Evolutionary conservation across 2,113 vertebrate species (phyloP), one percentile per base, ranked within the genome.

Genomic region (Zosterops japonicus): DNA sequence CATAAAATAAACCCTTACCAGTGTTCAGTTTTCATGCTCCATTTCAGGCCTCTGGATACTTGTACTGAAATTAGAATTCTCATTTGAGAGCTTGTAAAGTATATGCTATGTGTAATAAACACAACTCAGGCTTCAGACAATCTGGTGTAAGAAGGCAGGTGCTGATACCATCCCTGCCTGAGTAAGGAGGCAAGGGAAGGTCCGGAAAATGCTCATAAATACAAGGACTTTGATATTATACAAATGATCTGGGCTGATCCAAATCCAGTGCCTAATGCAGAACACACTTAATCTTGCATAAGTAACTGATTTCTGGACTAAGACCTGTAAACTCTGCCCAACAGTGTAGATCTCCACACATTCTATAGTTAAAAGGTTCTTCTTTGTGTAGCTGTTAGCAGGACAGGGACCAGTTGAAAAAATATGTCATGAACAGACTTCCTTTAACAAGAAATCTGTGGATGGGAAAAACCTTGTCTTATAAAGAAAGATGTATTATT

Each of bases 41-140:
- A 49, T 79, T 95, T 88, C 86, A 94, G 89, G 82, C 55, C 72
- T 92, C 91, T 94, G 65, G 87, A 96, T 70, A 68, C 31, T 91
- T 61, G 47, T 83, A 83, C 42, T 82, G 81, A 96, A 97, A 97
- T 93, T 42, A 88, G 11, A n/a, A 91, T 90, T 97, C 94, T 97
- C 77, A 87, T 93, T 83, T 96, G 70, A 85, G 41, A 75, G 11
- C 44, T 87, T 69, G 41, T 41, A 95, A 93, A 89, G 31, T 6
- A 53, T 92, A 83, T 20, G 31, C 11, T 75, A 65, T 95, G 55
- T 72, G 89, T 96, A 96, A 87, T 56, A 87, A 92, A 86, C 42
- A 71, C 29, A 80, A 47, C 29, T 36, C 56, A 57, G 69, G 65
- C 53, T 95, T 42, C 63, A 95, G 67, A 65, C 49, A 41, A 35